Percentiles rank a stretch among this genome's conserved stretches.
Evolutionary conservation across 2,113 vertebrate genomes (phyloP).

Genomic region (Nansenia antarctica): DNA sequence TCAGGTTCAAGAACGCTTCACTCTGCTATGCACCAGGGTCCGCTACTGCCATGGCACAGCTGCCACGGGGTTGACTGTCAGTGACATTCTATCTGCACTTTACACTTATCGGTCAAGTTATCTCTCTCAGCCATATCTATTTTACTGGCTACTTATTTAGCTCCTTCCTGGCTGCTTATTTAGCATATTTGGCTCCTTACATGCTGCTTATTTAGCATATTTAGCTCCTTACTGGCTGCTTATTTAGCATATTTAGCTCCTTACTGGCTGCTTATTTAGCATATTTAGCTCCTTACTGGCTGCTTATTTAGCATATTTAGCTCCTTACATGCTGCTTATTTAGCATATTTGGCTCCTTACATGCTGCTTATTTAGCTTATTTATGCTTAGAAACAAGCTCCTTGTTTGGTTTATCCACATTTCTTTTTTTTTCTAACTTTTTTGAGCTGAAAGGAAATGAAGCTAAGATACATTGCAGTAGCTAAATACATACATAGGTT

Average conservation of each 20-base stretch:
- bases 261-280: constrained; percentile 4
- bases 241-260: no score
- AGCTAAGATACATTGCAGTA: not conserved
- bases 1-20: not conserved
- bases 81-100: not conserved
- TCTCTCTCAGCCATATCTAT: no score
- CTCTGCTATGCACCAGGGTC: not conserved
- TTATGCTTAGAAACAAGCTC: no score
- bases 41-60: not conserved
- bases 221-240: no score
- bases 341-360: no score
- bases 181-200: no score
- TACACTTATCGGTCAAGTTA: not conserved
- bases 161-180: no score
- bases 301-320: constrained; percentile 15
- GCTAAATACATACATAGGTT: not conserved
- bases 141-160: no score
- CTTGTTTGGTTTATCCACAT: constrained; percentile 7
- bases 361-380: no score
- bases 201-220: no score
- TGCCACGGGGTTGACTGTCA: not conserved
- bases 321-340: no score
- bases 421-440: no score
- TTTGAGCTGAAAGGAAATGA: constrained; percentile 1
- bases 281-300: not conserved